Evolutionary conservation across 2,797 vertebrate species (phyloP), one percentile per base, ranked within the genome.

Genomic region (Amphiprion clarkii): DNA sequence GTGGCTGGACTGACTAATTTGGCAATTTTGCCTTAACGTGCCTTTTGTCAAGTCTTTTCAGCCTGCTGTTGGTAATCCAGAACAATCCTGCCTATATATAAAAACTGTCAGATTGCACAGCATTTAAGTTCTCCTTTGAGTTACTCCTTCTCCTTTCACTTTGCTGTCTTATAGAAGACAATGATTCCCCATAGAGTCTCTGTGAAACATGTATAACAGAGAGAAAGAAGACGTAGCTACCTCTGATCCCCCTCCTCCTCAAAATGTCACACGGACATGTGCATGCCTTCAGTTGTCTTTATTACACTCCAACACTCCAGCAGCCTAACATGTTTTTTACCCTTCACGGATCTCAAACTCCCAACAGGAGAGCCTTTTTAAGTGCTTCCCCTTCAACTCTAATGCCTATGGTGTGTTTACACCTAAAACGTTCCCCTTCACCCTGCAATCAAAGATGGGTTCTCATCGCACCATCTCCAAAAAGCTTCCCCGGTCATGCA

Each of bases 271-370:
- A 77, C 80, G 67, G 78, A 85, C 70, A 73, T 51, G 75, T 75
- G 66, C 74, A 81, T 59, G 80, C 70, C 74, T 84, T 87, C 81
- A 85, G 76, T 78, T 87, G 83, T 88, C 82, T 87, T 81, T 87
- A 87, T 86, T 82, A 79, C 83, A 88, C 87, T 82, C 70, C 60
- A 78, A 69, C 79, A 89, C 87, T 81, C 76, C 62, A 74, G 65
- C 82, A 84, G 73, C 74, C 82, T 64, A 74, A 81, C 78, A 67
- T 74, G 74, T 82, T 79, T 89, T 27, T 89, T 91, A 87, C 82
- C 89, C 89, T 92, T 90, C 92, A 93, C 65, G 61, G 78, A 81
- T 89, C 76, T 81, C 64, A 73, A 75, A 66, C 60, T 76, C 71
- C 72, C 69, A 85, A 74, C 48, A 72, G 62, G 21, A 85, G 66